These are phyloP conservation scores for Temnothorax longispinosus DNA, from an alignment of 1,140 invertebrate genomes.

Conservation along the genomic window DNA sequence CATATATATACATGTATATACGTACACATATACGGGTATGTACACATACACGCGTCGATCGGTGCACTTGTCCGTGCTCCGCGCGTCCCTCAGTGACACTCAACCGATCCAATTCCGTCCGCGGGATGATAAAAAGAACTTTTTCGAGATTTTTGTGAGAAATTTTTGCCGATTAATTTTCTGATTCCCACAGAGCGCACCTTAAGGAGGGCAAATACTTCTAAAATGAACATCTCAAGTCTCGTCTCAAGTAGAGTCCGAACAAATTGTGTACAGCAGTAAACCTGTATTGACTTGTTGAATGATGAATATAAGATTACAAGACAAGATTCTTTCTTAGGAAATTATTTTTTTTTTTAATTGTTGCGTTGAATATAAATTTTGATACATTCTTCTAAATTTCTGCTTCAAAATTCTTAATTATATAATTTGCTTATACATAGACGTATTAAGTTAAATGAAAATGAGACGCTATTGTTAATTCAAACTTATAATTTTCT, in stretches of 20 bases:
- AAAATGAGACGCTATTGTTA: neutral
- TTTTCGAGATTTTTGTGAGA: constrained; percentile 23
- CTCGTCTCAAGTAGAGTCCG: neutral
- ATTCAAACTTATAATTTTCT: neutral
- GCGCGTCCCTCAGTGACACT: constrained; percentile 66
- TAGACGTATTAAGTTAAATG: neutral
- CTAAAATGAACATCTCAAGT: neutral
- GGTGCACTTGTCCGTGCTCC: constrained; percentile 74
- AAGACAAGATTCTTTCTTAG: neutral
- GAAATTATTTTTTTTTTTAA: neutral
- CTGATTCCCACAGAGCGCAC: neutral
- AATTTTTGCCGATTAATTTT: neutral
- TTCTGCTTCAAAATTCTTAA: neutral
- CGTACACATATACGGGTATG: neutral
- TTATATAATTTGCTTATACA: neutral
- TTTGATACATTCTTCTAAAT: neutral
- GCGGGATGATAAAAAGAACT: neutral
- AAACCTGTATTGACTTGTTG: neutral
- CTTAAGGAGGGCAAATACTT: neutral
- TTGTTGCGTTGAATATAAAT: neutral
- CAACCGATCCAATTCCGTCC: constrained; percentile 50
- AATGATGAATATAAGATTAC: neutral
- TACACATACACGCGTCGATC: constrained; percentile 42
- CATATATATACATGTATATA: neutral
- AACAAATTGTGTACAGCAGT: neutral